phyloP scores from a whole-genome alignment of 2,797 vertebrate genomes.

The Benthosema pterotum region DNA sequence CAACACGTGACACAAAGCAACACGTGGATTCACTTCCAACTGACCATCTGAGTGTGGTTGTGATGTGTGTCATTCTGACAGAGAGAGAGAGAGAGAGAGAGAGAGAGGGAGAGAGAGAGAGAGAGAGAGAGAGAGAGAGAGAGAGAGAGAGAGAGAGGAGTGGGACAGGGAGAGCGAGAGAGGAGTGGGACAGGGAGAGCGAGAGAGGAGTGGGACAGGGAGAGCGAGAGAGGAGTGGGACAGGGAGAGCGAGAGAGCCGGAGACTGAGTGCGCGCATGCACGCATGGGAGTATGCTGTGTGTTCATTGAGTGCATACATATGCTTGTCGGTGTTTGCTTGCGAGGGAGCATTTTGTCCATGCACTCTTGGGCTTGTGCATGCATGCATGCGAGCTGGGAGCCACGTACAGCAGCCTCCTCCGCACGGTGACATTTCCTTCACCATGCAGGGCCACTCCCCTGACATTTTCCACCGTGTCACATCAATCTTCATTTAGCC shows the following conservation, averaged over 20 bases:
- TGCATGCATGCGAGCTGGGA: not conserved
- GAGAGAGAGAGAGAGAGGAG: no score
- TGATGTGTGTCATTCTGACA: not conserved
- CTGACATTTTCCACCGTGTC: constrained; percentile 85
- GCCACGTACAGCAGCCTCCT: constrained; percentile 42
- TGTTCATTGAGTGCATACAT: no score
- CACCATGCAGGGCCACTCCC: constrained; percentile 51
- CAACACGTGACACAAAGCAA: not conserved
- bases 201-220: not conserved
- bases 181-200: not conserved
- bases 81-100: not conserved
- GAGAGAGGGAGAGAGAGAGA: not conserved
- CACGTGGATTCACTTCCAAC: not conserved
- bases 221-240: no score
- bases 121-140: no score
- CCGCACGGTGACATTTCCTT: constrained; percentile 77
- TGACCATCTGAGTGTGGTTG: constrained; percentile 2
- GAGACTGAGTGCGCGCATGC: no score
- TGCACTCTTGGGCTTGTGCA: no score
- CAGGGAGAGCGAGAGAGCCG: no score
- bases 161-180: no score
- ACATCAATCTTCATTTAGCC: constrained; percentile 83
- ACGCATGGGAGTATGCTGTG: no score
- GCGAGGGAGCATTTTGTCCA: no score
- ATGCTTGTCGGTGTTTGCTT: no score